phyloP scores from a whole-genome alignment of 2,113 vertebrate genomes.

The Phyllostomus discolor region DNA sequence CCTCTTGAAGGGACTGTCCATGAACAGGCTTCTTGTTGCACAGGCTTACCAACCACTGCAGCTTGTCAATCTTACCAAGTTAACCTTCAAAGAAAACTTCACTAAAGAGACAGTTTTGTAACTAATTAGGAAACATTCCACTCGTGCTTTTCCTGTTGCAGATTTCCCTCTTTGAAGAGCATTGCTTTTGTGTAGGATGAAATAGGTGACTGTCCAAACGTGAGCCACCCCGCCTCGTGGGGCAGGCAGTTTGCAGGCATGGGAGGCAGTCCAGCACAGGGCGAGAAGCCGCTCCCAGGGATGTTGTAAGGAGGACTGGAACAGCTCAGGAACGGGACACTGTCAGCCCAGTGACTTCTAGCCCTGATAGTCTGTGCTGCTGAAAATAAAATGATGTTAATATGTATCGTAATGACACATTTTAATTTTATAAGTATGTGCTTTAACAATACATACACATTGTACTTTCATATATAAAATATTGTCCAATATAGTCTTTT shows the following conservation, averaged over 20 bases:
- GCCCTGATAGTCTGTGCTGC: neutral
- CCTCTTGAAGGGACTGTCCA: neutral
- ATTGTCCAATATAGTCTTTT: neutral
- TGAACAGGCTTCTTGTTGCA: neutral
- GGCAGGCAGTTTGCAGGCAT: neutral
- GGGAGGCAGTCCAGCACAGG: neutral
- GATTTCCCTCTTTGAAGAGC: neutral
- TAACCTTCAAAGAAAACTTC: neutral
- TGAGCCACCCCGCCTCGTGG: fast-evolving
- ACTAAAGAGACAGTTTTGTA: neutral
- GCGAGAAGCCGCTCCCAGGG: neutral
- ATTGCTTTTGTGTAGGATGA: neutral
- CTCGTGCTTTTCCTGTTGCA: neutral
- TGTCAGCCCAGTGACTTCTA: neutral
- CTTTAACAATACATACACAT: neutral
- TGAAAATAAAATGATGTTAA: neutral
- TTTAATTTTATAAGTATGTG: neutral
- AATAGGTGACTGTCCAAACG: neutral
- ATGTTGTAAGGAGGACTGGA: neutral
- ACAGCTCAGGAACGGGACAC: neutral
- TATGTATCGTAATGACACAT: neutral
- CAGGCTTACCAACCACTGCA: neutral
- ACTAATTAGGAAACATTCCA: neutral
- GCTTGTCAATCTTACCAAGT: neutral
- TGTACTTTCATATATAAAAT: conserved; percentile 6